Conservation (phyloP, 1,140 invertebrate species). For the Diploscapter pachys region DNA sequence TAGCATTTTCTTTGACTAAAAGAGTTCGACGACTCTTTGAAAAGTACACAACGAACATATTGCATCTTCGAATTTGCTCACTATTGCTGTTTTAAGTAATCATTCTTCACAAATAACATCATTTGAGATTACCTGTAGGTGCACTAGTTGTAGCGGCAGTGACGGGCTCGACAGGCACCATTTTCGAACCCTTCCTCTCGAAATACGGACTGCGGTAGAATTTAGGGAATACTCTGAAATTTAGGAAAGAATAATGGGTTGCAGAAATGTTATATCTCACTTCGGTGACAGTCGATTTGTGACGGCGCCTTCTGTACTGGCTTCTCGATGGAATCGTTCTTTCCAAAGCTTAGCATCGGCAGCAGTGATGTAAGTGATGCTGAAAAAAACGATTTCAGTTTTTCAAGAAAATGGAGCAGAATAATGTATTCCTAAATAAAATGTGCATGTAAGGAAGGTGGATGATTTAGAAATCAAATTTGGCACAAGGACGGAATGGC, state of each 20-base stretch:
- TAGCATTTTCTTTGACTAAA: too few relatives aligned
- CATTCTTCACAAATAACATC: conserved; percentile 3
- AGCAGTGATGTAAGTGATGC: conserved; percentile 65
- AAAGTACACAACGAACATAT: neutral
- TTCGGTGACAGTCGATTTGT: conserved; percentile 61
- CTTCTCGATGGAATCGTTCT: conserved; percentile 50
- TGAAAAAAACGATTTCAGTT: conserved; percentile 55
- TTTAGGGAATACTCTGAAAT: conserved; percentile 62
- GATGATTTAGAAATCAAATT: too few relatives aligned
- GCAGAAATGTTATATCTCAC: conserved; percentile 45
- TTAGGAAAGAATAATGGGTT: neutral
- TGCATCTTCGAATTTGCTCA: too few relatives aligned
- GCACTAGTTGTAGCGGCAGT: conserved; percentile 12
- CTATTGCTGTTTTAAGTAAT: neutral
- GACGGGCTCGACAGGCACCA: conserved; percentile 6
- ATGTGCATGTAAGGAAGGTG: too few relatives aligned
- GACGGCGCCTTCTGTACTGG: conserved; percentile 44
- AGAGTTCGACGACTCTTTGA: neutral
- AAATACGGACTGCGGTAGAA: conserved; percentile 61
- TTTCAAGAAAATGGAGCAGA: conserved; percentile 15
- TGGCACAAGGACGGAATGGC: conserved; percentile 17
- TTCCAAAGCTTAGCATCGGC: conserved; percentile 63
- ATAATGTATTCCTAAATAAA: conserved; percentile 7
- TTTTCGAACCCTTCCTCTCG: conserved; percentile 20
- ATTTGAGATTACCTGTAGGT: conserved; percentile 14